Evolutionary conservation across 1,140 invertebrate species (phyloP), one percentile per base, ranked within the genome.

Genomic region (Drosophila saltans): DNA sequence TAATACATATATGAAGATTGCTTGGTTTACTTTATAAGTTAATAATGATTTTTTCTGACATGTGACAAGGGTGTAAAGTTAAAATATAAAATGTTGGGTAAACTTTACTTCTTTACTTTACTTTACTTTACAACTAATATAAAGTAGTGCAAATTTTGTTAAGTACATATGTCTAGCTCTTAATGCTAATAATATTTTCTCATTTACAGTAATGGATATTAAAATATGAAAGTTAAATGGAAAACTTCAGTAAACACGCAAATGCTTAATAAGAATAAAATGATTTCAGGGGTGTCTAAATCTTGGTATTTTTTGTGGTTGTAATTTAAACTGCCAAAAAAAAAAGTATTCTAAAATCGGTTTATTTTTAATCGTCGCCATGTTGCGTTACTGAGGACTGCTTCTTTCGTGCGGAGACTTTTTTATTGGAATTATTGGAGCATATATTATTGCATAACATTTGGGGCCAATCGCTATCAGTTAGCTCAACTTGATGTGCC

Each of bases 401-500:
- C 3, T 45, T 41, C 7, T 41, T 66, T 1, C 57, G 36, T 9
- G 26, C 60, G 8, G 26, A 30, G 4, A 66, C 57, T 2, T 66
- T 80, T 7, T 74, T 58, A 9, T 78, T 57, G 7, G 73, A 61
- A 62, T 48, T 78, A n/a, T 57, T 59, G 9, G 56, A 56, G 11
- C 41, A 41, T n/a, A 62, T 39, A 40, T n/a, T 66, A 21, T 48
- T 39, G 26, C 72, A 56, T 41, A 63, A 70, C 28, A 81, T 66
- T 16, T 43, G 16, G 2, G 61, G 64, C 7, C 78, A 30, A 30
- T 91, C 78, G 2, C 74, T 69, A 0, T 81, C 85, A 5, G 59
- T 88, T 1, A 80, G 5, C 28, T 64, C 55, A 33, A 69, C 63
- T 0, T 88, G 62, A 48, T 91, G 90, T 3, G 77, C 66, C 8